Conservation (phyloP, 2,113 vertebrate species). For the Formicarius rufipectus region DNA sequence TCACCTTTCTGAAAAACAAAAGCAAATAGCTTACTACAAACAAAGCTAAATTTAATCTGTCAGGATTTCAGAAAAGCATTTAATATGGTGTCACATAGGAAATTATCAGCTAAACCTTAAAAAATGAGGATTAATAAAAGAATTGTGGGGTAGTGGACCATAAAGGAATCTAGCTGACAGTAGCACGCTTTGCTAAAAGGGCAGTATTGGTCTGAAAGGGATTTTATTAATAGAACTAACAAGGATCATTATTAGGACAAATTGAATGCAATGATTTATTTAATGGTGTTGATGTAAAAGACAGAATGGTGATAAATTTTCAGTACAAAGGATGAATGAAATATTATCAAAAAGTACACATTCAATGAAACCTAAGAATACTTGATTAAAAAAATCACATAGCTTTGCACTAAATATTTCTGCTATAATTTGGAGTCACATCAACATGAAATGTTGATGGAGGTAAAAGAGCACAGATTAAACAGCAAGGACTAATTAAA, state of each 20-base stretch:
- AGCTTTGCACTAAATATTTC: neutral
- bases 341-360: neutral
- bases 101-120: neutral
- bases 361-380: neutral
- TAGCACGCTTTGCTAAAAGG: neutral
- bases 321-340: neutral
- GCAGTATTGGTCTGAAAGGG: neutral
- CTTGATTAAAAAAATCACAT: neutral
- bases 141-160: neutral
- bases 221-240: neutral
- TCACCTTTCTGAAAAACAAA: neutral
- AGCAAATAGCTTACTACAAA: neutral
- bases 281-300: neutral
- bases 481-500: neutral
- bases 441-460: neutral
- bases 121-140: constrained; percentile 11
- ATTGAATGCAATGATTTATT: neutral
- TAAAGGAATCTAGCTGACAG: neutral
- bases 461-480: neutral
- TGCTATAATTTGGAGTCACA: neutral
- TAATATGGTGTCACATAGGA: neutral
- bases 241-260: neutral
- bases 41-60: neutral
- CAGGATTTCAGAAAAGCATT: neutral
- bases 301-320: neutral